Conservation (phyloP, 2,888 invertebrate species). For the Andrena bucephala region DNA sequence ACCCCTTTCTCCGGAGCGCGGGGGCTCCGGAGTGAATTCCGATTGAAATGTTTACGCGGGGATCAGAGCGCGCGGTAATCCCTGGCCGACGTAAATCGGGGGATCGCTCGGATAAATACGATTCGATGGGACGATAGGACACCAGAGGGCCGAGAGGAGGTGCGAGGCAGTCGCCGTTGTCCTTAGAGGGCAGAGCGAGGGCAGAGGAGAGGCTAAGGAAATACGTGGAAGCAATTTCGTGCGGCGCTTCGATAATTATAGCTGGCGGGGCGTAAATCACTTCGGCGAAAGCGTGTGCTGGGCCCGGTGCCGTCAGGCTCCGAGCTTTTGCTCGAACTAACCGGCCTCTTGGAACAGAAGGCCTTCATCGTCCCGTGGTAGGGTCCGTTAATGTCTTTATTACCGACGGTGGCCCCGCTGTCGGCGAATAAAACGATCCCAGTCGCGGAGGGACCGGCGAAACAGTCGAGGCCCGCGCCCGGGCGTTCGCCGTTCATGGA, state of each 20-base stretch:
- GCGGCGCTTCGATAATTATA: slow-evolving; percentile 78
- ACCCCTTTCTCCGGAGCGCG: neutral
- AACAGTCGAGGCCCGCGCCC: neutral
- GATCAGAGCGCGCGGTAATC: neutral
- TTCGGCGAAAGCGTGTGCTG: slow-evolving; percentile 76
- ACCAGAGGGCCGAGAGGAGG: neutral
- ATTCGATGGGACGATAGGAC: neutral
- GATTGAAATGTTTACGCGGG: slow-evolving; percentile 34
- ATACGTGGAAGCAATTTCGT: slow-evolving; percentile 73
- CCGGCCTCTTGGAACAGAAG: slow-evolving; percentile 75
- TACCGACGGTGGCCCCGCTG: slow-evolving; percentile 64
- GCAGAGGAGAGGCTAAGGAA: slow-evolving; percentile 20
- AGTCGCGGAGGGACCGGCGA: slow-evolving; percentile 14
- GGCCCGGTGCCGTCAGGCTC: slow-evolving; percentile 44
- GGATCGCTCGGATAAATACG: neutral
- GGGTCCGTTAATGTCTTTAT: slow-evolving; percentile 77
- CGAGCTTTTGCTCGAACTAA: slow-evolving; percentile 67
- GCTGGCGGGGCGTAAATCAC: slow-evolving; percentile 76
- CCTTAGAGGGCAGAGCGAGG: slow-evolving; percentile 7
- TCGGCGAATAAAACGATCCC: slow-evolving; percentile 55
- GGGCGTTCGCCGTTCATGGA: slow-evolving; percentile 15
- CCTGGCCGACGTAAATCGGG: slow-evolving; percentile 14
- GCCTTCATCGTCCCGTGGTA: slow-evolving; percentile 68
- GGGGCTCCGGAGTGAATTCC: slow-evolving; percentile 1
- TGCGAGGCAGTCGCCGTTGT: neutral